Evolutionary conservation across 2,888 invertebrate species (phyloP).

Genomic region (Parnassius orleans): DNA sequence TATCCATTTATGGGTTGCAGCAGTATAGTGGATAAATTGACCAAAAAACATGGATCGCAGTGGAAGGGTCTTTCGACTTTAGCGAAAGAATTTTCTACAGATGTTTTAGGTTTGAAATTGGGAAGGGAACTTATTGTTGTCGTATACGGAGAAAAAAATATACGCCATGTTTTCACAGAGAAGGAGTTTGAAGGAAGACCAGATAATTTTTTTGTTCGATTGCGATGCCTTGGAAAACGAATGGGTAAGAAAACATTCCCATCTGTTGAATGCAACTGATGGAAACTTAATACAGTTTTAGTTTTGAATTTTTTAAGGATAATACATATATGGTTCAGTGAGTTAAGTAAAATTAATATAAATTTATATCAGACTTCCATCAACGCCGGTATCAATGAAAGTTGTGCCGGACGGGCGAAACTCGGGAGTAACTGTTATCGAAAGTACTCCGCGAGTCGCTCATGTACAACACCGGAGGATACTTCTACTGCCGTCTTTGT

Average conservation of each 20-base stretch:
- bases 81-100: conserved; percentile 79
- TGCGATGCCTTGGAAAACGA: conserved; percentile 84
- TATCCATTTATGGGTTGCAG: conserved; percentile 64
- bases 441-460: no score
- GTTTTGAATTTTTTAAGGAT: no score
- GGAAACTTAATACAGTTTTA: no score
- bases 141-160: conserved; percentile 82
- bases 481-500: no score
- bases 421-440: no score
- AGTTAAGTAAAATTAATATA: no score
- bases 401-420: no score
- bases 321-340: no score
- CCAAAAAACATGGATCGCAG: conserved; percentile 60
- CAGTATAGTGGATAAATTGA: conserved; percentile 45
- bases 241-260: conserved; percentile 70
- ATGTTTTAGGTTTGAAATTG: conserved; percentile 84
- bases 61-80: conserved; percentile 83
- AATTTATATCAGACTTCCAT: no score
- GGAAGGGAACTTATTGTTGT: conserved; percentile 83
- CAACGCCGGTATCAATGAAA: no score
- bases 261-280: no score
- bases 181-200: conserved; percentile 87
- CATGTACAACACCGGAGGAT: no score
- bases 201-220: conserved; percentile 84
- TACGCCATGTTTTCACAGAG: conserved; percentile 81